These are phyloP conservation scores for Crocodylus rhombifer DNA, from an alignment of 2,797 vertebrate genomes.

Conservation along the genomic window DNA sequence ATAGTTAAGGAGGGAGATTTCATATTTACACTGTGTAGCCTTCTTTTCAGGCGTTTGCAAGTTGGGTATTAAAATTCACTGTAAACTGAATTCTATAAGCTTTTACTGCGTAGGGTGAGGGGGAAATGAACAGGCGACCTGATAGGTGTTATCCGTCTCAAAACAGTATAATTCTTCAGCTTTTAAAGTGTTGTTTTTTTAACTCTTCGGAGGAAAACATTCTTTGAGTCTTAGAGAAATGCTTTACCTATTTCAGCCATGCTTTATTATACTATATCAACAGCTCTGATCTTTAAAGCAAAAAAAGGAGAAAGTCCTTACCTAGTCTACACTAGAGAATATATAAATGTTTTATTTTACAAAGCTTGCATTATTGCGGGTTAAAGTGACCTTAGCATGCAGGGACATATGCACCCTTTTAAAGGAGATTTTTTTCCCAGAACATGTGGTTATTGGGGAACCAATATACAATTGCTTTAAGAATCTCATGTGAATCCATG, in stretches of 20 bases:
- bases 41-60: constrained; percentile 54
- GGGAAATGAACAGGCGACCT: constrained; percentile 50
- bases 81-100: background rate
- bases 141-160: background rate
- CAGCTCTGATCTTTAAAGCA: constrained; percentile 35
- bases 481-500: constrained; percentile 5
- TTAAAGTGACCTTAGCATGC: background rate
- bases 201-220: background rate
- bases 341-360: background rate
- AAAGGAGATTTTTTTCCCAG: background rate
- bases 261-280: constrained; percentile 5
- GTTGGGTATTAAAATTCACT: background rate
- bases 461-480: background rate
- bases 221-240: background rate
- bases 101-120: background rate
- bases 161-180: background rate
- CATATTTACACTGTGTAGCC: background rate
- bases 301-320: constrained; percentile 10
- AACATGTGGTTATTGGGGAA: background rate
- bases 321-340: constrained; percentile 1
- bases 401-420: background rate
- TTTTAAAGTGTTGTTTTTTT: constrained; percentile 3
- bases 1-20: background rate
- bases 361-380: background rate
- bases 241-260: background rate